phyloP scores from a whole-genome alignment of 2,888 invertebrate genomes.

The Saturnia japonica region DNA sequence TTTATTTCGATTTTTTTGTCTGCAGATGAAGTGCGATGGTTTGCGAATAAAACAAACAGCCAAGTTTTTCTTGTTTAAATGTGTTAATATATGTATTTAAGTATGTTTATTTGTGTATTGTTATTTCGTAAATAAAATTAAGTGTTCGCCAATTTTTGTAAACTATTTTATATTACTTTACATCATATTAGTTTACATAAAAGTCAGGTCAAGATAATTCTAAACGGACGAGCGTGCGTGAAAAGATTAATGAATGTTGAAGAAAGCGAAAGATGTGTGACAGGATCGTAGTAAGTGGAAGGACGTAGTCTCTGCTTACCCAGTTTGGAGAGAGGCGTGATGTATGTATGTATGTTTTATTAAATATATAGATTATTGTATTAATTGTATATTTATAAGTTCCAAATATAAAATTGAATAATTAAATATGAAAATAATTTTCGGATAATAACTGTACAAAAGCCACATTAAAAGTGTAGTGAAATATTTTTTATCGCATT shows the following conservation, averaged over 20 bases:
- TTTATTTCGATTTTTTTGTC: neutral
- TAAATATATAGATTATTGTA: neutral
- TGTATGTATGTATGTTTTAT: too few relatives aligned
- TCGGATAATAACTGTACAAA: neutral
- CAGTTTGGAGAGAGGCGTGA: too few relatives aligned
- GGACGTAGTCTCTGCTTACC: too few relatives aligned
- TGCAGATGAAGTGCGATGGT: neutral
- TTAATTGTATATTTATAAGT: neutral
- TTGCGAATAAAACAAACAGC: neutral
- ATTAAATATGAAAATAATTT: neutral
- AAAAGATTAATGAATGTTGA: too few relatives aligned
- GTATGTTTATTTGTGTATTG: neutral
- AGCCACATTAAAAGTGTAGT: neutral
- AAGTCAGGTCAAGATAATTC: too few relatives aligned
- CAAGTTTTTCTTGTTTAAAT: neutral
- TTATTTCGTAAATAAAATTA: neutral
- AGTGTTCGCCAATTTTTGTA: neutral
- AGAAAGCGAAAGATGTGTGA: too few relatives aligned
- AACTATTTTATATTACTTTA: neutral
- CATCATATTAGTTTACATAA: too few relatives aligned
- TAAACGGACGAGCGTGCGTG: too few relatives aligned
- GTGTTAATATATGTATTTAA: neutral
- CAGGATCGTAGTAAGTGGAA: too few relatives aligned
- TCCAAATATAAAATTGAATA: neutral
- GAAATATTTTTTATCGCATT: neutral